Base-by-base conservation (phyloP, 2,888 invertebrate genomes). In the Caenorhabditis macrosperma region DNA sequence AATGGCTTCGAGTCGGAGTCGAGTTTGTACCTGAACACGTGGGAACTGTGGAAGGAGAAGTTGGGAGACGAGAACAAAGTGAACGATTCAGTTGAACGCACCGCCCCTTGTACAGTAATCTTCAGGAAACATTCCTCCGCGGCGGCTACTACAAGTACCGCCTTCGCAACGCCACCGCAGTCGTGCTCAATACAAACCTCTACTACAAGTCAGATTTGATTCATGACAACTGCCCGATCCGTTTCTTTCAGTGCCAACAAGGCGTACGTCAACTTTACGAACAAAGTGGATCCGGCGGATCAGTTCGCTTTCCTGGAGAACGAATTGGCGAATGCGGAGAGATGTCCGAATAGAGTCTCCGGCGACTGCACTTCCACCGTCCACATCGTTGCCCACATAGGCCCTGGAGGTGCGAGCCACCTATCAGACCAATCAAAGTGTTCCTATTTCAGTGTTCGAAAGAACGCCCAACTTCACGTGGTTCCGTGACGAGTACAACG, bases 401-500 rank as follows among this genome's bases (percentile, higher is more conserved):
- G 86, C 7, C 89, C 89, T 6, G 89, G 89, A 72, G 84, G 88
- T 88, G n/a, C 2, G 33, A 15, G 10, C 1, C 30, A n/a, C n/a
- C n/a, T n/a, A n/a, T n/a, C n/a, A n/a, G n/a, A n/a, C n/a, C n/a
- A n/a, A n/a, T n/a, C n/a, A n/a, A n/a, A n/a, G n/a, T n/a, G n/a
- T n/a, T n/a, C n/a, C 6, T 15, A 5, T 71, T 86, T 63, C 55
- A 87, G 88, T 74, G 1, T 91, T 91, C 78, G 91, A 91, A 74
- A 78, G 89, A 33, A 85, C 89, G 7, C 83, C 85, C 0, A 87
- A 89, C 15, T 87, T 86, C 48, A 82, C 87, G 7, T 91, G 91
- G 91, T 91, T 91, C 85, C 89, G 90, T 20, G 85, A 86, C 2
- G 75, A 88, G 3, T 91, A 89, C 85, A 91, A 92, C 81, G 77